Percentiles rank a stretch among this genome's conserved stretches.
phyloP scores from a whole-genome alignment of 2,888 invertebrate species.

The Macroteleia sp. region DNA sequence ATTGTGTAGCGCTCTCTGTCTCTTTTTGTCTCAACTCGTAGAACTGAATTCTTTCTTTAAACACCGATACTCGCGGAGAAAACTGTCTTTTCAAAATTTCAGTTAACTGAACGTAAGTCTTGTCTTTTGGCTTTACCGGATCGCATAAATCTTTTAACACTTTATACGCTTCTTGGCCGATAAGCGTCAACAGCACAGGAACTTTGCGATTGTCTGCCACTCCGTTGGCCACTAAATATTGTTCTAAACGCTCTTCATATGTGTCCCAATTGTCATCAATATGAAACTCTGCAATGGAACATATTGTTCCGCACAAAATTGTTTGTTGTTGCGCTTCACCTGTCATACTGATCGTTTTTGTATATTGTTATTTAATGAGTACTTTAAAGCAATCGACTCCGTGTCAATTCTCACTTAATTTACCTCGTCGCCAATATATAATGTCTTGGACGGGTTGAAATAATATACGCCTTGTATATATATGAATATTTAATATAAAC shows the following conservation, averaged over 20 bases:
- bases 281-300: conserved; percentile 45
- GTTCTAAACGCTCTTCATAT: conserved; percentile 49
- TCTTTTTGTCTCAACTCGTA: conserved; percentile 67
- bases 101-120: conserved; percentile 48
- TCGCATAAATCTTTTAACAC: conserved; percentile 62
- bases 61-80: too few relatives aligned
- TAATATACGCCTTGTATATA: not conserved
- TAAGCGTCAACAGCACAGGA: conserved; percentile 49
- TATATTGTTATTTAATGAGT: too few relatives aligned
- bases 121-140: conserved; percentile 43
- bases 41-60: too few relatives aligned
- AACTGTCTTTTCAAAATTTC: too few relatives aligned
- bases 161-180: conserved; percentile 56
- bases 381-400: too few relatives aligned
- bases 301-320: conserved; percentile 21
- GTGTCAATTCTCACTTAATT: too few relatives aligned
- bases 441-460: not conserved
- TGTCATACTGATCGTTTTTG: too few relatives aligned
- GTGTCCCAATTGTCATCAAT: conserved; percentile 51
- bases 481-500: too few relatives aligned
- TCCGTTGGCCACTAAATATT: conserved; percentile 60
- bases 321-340: too few relatives aligned
- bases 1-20: conserved; percentile 36
- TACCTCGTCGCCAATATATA: too few relatives aligned
- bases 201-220: conserved; percentile 45